Conservation (phyloP, 1,140 invertebrate genomes). For the Zelostemma sp. region DNA sequence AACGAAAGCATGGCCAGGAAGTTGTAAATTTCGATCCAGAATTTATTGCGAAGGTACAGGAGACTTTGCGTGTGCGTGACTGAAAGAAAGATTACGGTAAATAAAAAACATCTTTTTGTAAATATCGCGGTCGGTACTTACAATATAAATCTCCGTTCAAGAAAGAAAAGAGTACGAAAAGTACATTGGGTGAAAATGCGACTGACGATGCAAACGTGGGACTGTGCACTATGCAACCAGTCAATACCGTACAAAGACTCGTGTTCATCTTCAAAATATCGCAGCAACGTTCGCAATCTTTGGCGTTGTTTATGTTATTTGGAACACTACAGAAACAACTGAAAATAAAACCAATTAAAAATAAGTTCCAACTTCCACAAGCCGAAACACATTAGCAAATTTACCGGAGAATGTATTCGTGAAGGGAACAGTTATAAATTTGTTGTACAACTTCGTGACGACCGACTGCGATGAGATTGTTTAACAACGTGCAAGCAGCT, state of each 20-base stretch:
- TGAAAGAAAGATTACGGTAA: conserved; percentile 47
- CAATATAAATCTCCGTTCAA: conserved; percentile 67
- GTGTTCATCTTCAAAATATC: conserved; percentile 71
- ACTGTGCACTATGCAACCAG: conserved; percentile 60
- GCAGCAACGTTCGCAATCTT: conserved; percentile 60
- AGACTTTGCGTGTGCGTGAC: conserved; percentile 56
- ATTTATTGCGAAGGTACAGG: conserved; percentile 62
- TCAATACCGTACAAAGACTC: conserved; percentile 65
- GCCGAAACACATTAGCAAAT: no score
- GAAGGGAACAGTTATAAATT: conserved; percentile 60
- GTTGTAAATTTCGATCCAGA: conserved; percentile 68
- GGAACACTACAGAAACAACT: conserved; percentile 63
- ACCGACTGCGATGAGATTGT: conserved; percentile 66
- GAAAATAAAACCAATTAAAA: conserved; percentile 18
- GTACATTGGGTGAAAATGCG: conserved; percentile 65
- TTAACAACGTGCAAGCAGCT: conserved; percentile 62
- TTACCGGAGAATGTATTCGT: conserved; percentile 61
- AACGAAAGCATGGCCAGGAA: conserved; percentile 63
- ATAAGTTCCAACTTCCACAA: no score
- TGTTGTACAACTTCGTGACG: conserved; percentile 57
- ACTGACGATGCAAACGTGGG: conserved; percentile 60
- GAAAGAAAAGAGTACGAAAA: conserved; percentile 63
- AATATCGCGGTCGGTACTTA: no score
- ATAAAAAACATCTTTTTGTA: no score
- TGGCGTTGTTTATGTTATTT: conserved; percentile 51